phyloP scores from a whole-genome alignment of 2,113 vertebrate genomes.

The Atrichornis clamosus region DNA sequence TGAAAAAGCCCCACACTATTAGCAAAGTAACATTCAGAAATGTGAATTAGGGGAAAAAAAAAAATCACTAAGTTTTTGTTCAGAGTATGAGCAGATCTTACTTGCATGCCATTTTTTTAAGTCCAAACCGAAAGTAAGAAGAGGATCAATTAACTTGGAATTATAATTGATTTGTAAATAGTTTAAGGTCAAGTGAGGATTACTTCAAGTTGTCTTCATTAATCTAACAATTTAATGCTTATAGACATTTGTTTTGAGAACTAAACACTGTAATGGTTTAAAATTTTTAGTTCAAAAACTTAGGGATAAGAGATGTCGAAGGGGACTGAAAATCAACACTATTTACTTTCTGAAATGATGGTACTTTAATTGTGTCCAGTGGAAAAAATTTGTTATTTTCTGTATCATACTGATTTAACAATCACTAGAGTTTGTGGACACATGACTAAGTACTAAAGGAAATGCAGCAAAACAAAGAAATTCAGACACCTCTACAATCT shows the following conservation, averaged over 20 bases:
- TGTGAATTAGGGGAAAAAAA: neutral
- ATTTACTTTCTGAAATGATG: neutral
- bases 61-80: neutral
- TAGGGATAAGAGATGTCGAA: neutral
- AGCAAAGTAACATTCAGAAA: neutral
- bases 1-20: neutral
- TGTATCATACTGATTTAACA: neutral
- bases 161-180: neutral
- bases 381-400: neutral
- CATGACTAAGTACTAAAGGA: neutral
- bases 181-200: neutral
- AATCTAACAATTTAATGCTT: neutral
- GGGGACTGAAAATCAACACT: neutral
- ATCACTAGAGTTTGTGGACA: neutral
- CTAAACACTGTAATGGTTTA: accelerated
- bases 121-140: neutral
- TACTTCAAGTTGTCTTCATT: neutral
- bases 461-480: neutral
- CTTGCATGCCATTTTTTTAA: neutral
- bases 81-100: neutral
- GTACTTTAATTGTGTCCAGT: neutral
- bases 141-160: neutral
- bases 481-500: neutral
- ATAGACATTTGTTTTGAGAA: neutral
- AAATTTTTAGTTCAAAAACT: neutral